A percentile compares a stretch with the other conserved stretches of the same genome.
These are phyloP conservation scores for Brachypodius melanocephalos DNA, from an alignment of 2,113 vertebrate species.

Conservation along the genomic window DNA sequence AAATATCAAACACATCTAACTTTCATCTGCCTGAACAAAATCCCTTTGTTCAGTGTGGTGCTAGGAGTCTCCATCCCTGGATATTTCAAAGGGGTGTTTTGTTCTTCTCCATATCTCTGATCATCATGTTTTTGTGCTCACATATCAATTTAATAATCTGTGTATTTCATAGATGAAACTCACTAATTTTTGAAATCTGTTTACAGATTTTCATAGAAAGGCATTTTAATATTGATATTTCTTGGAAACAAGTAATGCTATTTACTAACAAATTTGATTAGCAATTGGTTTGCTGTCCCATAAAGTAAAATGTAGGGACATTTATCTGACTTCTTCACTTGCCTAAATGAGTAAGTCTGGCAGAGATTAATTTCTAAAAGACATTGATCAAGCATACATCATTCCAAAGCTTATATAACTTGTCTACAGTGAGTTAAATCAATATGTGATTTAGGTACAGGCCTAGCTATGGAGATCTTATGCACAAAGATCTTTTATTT, in stretches of 20 bases:
- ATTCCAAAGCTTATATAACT: neutral
- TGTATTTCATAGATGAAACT: neutral
- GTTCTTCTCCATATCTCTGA: neutral
- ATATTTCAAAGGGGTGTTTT: neutral
- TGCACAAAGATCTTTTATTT: slow-evolving; percentile 25
- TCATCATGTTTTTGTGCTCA: neutral
- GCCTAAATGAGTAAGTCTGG: slow-evolving; percentile 9
- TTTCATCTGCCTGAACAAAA: neutral
- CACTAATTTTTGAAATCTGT: neutral
- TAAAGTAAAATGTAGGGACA: neutral
- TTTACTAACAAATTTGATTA: slow-evolving; percentile 34
- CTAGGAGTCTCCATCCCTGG: neutral
- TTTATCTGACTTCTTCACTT: slow-evolving; percentile 38
- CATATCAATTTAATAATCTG: neutral
- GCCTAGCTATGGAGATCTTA: neutral
- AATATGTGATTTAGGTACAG: slow-evolving; percentile 28
- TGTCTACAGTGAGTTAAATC: slow-evolving; percentile 19
- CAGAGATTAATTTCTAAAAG: slow-evolving; percentile 11
- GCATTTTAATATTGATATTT: neutral
- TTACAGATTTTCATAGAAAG: neutral
- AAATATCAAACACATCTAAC: neutral
- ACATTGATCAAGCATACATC: slow-evolving; percentile 10
- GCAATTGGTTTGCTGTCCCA: slow-evolving; percentile 34
- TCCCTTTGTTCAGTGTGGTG: neutral
- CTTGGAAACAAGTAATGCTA: slow-evolving; percentile 1